Evolutionary conservation across 2,113 vertebrate species (phyloP).

Genomic region (Speoplatyrhinus poulsoni): DNA sequence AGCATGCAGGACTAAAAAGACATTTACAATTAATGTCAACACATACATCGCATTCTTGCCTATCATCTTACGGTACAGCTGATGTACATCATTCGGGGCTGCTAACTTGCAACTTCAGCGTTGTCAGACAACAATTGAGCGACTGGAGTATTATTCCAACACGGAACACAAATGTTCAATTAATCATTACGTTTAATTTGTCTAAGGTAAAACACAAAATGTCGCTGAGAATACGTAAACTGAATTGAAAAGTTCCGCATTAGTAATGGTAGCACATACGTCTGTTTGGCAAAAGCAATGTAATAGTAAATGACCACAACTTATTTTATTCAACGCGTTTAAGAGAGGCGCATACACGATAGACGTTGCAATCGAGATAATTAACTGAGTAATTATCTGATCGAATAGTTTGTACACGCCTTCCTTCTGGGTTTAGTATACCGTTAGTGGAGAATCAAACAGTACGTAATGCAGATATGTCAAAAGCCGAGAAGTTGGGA

Average conservation of each 20-base stretch:
- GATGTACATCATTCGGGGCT: not conserved
- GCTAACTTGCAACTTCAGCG: not conserved
- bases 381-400: constrained; percentile 31
- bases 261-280: not conserved
- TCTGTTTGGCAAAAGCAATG: not conserved
- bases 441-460: not conserved
- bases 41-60: constrained; percentile 20
- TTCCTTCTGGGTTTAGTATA: too few relatives aligned
- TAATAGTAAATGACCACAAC: constrained; percentile 17
- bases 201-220: not conserved
- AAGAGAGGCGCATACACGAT: constrained; percentile 36
- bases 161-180: constrained; percentile 12
- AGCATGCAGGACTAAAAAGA: constrained; percentile 28
- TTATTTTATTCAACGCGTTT: constrained; percentile 40
- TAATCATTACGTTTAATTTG: constrained; percentile 16
- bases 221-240: not conserved
- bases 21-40: constrained; percentile 37
- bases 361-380: constrained; percentile 46
- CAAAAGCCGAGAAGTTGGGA: constrained; percentile 59
- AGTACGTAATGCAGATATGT: constrained; percentile 28
- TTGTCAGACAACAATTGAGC: constrained; percentile 28
- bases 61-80: not conserved
- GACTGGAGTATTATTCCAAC: constrained; percentile 11
- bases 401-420: not conserved
- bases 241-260: not conserved